Evolutionary conservation across 2,888 invertebrate genomes (phyloP), one percentile per base, ranked within the genome.

Genomic region (Micoletzkya japonica): DNA sequence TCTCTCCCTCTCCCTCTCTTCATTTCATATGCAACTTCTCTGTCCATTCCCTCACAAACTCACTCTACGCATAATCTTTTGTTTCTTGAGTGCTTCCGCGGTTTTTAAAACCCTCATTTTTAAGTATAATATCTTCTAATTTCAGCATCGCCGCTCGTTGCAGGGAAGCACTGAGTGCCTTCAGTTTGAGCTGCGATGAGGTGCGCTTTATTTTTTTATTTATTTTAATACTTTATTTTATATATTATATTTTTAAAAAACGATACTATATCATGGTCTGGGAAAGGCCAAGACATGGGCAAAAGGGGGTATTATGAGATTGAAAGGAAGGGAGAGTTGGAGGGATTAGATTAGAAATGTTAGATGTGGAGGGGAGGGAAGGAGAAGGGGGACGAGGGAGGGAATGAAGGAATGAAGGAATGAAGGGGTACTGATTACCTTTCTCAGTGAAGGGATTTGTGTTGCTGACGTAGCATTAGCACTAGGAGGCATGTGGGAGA

Each of bases 141-240:
- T 83, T 71, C 74, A 83, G 83, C 72, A 75, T 83, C 56, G 82
- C 83, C 28, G 70, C 77, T 17, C 71, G 83, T 49, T 83, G 83
- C 68, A 74, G 83, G n/a, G 79, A 74, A 44, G 82, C 82, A 4
- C 74, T 83, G n/a, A 74, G 76, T 49, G 79, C 78, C 68, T 83
- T 83, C 76, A 82, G 80, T 61, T 74, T 83, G 56, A 83, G 82
- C 63, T 83, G 83, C 73, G 82, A 83, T 73, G 82, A 83, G 70
- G 82, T 80, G 39, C 59, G 72, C 64, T 30, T 24, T 14, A 34
- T n/a, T 44, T 67, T 56, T 26, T 28, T 50, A 54, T 71, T n/a
- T 28, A 61, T 36, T 61, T 61, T 37, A 44, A 44, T 44, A 44
- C 44, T 44, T 20, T 20, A 14, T 14, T 44, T 44, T 14, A 44